Base-by-base conservation (phyloP, 2,797 vertebrate species). In the Phrynocephalus guinanensis region DNA sequence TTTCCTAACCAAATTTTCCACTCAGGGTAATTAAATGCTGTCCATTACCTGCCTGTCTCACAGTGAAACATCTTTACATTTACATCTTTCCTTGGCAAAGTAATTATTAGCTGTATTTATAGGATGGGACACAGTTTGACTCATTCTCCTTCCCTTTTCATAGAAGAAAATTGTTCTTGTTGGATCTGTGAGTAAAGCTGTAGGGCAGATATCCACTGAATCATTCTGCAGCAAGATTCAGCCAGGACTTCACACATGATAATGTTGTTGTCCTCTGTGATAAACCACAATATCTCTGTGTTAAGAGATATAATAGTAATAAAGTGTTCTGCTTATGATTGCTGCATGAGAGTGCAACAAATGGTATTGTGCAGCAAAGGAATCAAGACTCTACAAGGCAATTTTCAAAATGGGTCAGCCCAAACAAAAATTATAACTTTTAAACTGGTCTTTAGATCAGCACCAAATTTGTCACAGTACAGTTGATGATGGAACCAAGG, bases 41-140 rank as follows among this genome's bases (percentile, higher is more conserved):
- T 76, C 79, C 79, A 75, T 87, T 87, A 82, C 71, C 79, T 87
- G 86, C 38, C 60, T 75, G 71, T 67, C 48, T 50, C 18, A 77
- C 33, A 30, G 38, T n/a, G 10, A 16, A 67, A 50, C 44, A n/a
- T 82, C 56, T 66, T 76, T 76, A 82, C 60, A 76, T 82, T 67
- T 67, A 44, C 38, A 50, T n/a, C 44, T 63, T 75, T 82, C 81
- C 73, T 8, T 73, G 3, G 60, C 28, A 76, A 82, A 71, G 28
- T 87, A 87, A 82, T 87, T 67, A 87, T 76, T 75, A 87, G 85
- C 60, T 76, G 28, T 82, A 87, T 82, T 87, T 87, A 82, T 87
- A 82, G 79, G 71, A 56, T 67, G n/a, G 20, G 9, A 38, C 56
- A 67, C 26, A 87, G 56, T 86, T 87, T 82, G 86, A 82, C 70